Base-by-base conservation (phyloP, 1,140 invertebrate species). In the Apocrypta bakeri region DNA sequence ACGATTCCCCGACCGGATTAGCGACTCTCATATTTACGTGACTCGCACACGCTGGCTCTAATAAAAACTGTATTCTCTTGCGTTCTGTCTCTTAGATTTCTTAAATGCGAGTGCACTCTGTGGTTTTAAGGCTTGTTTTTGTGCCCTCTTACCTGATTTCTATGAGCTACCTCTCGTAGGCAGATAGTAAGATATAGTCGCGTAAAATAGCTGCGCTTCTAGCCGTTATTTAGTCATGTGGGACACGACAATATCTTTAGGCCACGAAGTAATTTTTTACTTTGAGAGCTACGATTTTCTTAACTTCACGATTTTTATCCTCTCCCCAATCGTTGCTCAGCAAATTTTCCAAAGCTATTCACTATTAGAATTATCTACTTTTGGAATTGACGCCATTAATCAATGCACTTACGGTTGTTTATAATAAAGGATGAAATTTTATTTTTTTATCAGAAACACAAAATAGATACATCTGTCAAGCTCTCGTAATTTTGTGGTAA, bases 1-100 rank as follows among this genome's bases (percentile, higher is more conserved):
- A 75, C 56, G 73, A 75, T 75, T 75, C 48, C 27, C 21, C 25
- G 27, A 31, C 24, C 31, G 64, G 76, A 78, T 42, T 42, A 78
- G 76, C 64, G 76, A 29, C 73, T 8, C 42, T 8, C 56, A 21
- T 11, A 9, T 0, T 14, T 24, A 77, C 61, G 75, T 77, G 75
- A 77, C 61, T 31, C 37, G 27, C n/a, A 74, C 48, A 42, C 72
- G 37, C n/a, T 25, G 25, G 64, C 25, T 29, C 37, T 56, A 4
- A 6, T n/a, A 7, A 17, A 17, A n/a, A n/a, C n/a, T 56, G 48
- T 56, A 21, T 56, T n/a, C 48, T 56, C 48, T 56, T 56, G 48
- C 21, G 4, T 56, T 56, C 14, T 56, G 48, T 56, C 48, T n/a
- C 48, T 56, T 2, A 17, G 21, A n/a, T 56, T 56, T 56, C n/a